Conservation (phyloP, 2,113 vertebrate species). For the Leucosticte australis region DNA sequence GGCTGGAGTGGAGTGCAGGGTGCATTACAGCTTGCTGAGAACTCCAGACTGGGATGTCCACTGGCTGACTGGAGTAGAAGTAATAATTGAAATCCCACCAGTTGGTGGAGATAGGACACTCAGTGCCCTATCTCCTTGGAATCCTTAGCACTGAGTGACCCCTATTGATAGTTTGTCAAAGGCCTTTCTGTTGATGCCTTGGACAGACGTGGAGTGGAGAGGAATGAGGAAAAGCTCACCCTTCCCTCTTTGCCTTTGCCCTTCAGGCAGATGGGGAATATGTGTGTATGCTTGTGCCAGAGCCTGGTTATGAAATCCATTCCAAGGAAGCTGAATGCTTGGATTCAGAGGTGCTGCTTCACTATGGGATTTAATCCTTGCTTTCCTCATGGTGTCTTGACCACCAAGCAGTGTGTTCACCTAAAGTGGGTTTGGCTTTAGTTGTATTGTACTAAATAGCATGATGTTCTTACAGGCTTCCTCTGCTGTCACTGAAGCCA, state of each 20-base stretch:
- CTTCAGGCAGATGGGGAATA: background rate
- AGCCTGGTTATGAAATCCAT: background rate
- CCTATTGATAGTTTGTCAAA: background rate
- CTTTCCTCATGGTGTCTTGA: background rate
- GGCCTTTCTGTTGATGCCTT: background rate
- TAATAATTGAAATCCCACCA: background rate
- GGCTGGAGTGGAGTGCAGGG: background rate
- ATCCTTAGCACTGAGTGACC: background rate
- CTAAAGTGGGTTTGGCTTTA: background rate
- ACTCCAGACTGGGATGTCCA: background rate
- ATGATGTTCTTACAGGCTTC: background rate
- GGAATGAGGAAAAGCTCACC: background rate
- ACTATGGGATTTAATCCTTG: fast-evolving
- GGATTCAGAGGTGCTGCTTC: background rate
- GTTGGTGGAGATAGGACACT: fast-evolving
- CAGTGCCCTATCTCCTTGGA: background rate
- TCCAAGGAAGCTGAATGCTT: background rate
- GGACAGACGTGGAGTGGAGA: too few relatives aligned
- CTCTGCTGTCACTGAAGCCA: background rate
- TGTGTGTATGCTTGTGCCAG: background rate
- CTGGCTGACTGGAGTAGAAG: background rate
- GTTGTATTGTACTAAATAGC: too few relatives aligned
- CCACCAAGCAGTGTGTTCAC: fast-evolving
- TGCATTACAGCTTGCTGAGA: fast-evolving
- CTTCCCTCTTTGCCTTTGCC: background rate